These are phyloP conservation scores for Pteruthius melanotis DNA, from an alignment of 2,113 vertebrate species.

Conservation along the genomic window DNA sequence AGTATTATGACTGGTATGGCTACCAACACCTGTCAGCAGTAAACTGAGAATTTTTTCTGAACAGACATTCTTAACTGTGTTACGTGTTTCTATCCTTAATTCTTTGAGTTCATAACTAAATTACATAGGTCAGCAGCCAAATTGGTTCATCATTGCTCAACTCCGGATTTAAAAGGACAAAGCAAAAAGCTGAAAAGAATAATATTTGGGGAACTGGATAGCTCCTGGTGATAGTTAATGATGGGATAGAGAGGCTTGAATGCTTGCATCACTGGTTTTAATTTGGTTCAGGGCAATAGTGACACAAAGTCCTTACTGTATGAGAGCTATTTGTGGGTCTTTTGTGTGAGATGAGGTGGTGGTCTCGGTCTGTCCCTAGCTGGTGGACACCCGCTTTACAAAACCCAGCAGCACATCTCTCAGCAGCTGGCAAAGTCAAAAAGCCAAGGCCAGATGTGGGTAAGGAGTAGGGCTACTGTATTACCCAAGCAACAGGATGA, in stretches of 20 bases:
- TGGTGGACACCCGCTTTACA: background rate
- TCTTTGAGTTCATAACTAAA: slow-evolving; percentile 62
- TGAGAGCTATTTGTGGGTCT: background rate
- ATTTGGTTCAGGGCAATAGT: slow-evolving; percentile 38
- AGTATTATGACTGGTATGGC: background rate
- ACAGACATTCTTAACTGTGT: background rate
- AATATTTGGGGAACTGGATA: slow-evolving; percentile 4
- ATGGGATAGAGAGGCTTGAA: slow-evolving; percentile 22
- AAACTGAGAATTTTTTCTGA: slow-evolving; percentile 13
- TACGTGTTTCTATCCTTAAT: slow-evolving; percentile 1
- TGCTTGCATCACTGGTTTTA: slow-evolving; percentile 50
- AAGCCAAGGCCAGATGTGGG: background rate
- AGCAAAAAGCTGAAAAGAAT: slow-evolving; percentile 38
- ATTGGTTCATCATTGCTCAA: slow-evolving; percentile 59
- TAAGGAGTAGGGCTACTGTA: background rate
- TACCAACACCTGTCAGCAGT: background rate
- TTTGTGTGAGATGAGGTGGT: background rate
- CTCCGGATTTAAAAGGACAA: slow-evolving; percentile 69
- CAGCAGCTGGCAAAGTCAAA: background rate
- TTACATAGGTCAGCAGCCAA: slow-evolving; percentile 55
- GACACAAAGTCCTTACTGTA: slow-evolving; percentile 25
- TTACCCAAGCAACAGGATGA: background rate
- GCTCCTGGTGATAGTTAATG: slow-evolving; percentile 30
- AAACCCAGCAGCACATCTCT: background rate
- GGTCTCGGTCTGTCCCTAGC: background rate